Evolutionary conservation across 2,888 invertebrate genomes (phyloP).

Genomic region (Sphaeridia pumilis): DNA sequence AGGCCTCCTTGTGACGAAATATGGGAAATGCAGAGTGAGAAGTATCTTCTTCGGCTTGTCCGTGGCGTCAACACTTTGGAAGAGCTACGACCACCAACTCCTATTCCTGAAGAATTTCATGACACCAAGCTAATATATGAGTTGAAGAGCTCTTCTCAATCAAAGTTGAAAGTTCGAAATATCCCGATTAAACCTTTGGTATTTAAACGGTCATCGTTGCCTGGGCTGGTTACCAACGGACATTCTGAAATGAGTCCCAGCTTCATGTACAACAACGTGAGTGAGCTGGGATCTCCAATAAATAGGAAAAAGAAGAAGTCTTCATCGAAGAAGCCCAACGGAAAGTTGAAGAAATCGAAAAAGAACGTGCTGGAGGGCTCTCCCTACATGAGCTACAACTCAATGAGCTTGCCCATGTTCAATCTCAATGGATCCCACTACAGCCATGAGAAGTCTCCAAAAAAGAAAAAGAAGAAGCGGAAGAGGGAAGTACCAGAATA

Average conservation of each 20-base stretch:
- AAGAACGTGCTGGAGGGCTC: neutral
- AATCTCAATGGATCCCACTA: constrained; percentile 1
- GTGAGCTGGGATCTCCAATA: neutral
- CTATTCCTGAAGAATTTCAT: constrained; percentile 2
- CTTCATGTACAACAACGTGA: neutral
- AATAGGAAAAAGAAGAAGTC: neutral
- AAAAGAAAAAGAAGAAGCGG: constrained; percentile 9
- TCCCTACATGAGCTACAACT: neutral
- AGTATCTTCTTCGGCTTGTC: constrained; percentile 27
- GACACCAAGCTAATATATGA: constrained; percentile 12
- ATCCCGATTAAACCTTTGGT: constrained; percentile 23
- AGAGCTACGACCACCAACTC: constrained; percentile 22
- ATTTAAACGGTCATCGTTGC: constrained; percentile 15
- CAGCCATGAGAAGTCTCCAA: constrained; percentile 3
- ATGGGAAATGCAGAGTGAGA: constrained; percentile 33
- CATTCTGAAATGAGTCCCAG: neutral
- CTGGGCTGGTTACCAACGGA: neutral
- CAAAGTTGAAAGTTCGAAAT: constrained; percentile 22
- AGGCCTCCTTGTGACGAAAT: constrained; percentile 23
- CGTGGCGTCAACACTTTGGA: constrained; percentile 28
- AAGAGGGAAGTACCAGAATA: constrained; percentile 37
- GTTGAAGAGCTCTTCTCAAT: constrained; percentile 13
- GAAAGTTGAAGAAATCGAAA: neutral
- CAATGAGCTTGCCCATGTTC: neutral
- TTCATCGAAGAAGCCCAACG: too few relatives aligned